Conservation (phyloP, 2,888 invertebrate genomes). For the Salpingus planirostris region DNA sequence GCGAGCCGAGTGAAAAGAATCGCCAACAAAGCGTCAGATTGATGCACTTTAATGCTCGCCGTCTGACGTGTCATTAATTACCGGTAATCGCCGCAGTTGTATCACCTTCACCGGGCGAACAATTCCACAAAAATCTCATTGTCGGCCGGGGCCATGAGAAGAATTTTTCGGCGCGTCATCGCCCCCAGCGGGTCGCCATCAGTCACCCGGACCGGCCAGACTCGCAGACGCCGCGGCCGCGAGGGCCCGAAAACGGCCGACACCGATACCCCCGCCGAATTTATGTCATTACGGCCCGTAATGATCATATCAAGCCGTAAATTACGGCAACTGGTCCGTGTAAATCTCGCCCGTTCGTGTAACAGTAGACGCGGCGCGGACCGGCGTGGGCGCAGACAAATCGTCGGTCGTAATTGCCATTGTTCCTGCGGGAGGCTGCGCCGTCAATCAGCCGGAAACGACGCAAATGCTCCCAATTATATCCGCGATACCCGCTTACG, state of each 20-base stretch:
- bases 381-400: not conserved
- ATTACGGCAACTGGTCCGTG: too few species aligned
- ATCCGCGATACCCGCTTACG: too few species aligned
- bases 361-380: not conserved
- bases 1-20: slow-evolving; percentile 35
- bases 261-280: too few species aligned
- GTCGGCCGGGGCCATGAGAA: slow-evolving; percentile 20
- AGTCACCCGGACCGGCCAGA: too few species aligned
- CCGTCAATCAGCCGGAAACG: not conserved
- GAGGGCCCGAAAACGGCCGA: too few species aligned
- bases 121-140: slow-evolving; percentile 33
- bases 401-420: not conserved
- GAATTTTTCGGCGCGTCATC: slow-evolving; percentile 11
- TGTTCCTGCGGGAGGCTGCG: not conserved
- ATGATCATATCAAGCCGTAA: too few species aligned
- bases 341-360: too few species aligned
- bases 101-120: slow-evolving; percentile 23
- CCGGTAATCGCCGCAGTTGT: slow-evolving; percentile 32
- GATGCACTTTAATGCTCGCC: slow-evolving; percentile 38
- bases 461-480: not conserved
- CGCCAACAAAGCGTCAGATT: slow-evolving; percentile 34
- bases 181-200: too few species aligned
- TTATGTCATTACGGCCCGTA: too few species aligned
- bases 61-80: slow-evolving; percentile 41
- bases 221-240: too few species aligned